Evolutionary conservation across 35 echinoderm and acorn worm species (phyloP), one percentile per base, ranked within the genome.

Genomic region (Holothuria glaberrima): DNA sequence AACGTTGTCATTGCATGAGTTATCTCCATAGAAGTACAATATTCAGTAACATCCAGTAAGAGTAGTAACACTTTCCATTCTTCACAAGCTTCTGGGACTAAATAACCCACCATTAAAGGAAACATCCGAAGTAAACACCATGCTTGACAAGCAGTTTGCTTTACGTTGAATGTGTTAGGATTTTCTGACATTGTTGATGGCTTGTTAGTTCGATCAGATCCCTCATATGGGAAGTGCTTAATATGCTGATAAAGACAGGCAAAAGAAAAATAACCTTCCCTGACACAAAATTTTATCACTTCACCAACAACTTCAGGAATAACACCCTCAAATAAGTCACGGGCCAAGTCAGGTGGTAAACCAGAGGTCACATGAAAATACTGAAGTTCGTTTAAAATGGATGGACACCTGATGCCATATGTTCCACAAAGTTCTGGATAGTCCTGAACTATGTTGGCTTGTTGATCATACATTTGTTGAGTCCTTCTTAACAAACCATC

Each of bases 311-410:
- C 88, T 22, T 90, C 72, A 12, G 74, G 88, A 6, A 90, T 14
- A 38, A 90, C 74, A 24, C 88, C 88, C 21, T 90, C 72, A 82
- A 90, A 81, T 26, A 90, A 67, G 32, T 81, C 88, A 80, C 81
- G 88, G 34, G 88, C 88, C 21, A 90, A 0, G 38, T 90, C 88
- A 21, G 88, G 54, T 32, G 88, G 75, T 12, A 90, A 61, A 0
- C 75, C 75, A 81, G 48, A 9, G 1, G 25, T 52, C 18, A 90
- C 88, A 81, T 90, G 88, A 20, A 90, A 90, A 38, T 90, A 80
- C 12, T 79, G 6, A 4, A 90, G 58, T 26, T 90, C 2, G 35
- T 90, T 78, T 4, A 90, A 50, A 50, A 28, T 10, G 24, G 46
- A 59, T 0, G 21, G 22, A 4, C 31, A 2, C 17, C 27, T 82